Evolutionary conservation across 1,140 invertebrate genomes (phyloP).

Genomic region (Elymnias hypermnestra): DNA sequence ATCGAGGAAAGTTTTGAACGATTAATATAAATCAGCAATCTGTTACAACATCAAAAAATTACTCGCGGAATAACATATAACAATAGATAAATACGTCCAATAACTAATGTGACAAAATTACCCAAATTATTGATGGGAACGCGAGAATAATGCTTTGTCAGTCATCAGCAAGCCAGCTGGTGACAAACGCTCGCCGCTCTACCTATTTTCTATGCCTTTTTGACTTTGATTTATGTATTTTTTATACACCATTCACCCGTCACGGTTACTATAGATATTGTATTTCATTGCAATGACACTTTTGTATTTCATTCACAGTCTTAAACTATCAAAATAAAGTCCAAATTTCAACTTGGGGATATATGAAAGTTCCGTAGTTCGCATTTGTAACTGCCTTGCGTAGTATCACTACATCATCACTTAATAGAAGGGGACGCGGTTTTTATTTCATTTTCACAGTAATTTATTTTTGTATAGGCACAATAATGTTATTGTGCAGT

Average conservation of each 20-base stretch:
- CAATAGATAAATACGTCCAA: constrained; percentile 59
- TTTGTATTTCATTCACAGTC: too few species aligned
- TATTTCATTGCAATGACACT: constrained; percentile 26
- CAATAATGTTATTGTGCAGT: constrained; percentile 64
- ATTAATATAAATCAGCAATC: too few species aligned
- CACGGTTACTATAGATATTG: constrained; percentile 58
- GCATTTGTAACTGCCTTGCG: constrained; percentile 43
- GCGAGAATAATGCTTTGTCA: constrained; percentile 46
- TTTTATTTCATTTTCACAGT: constrained; percentile 73
- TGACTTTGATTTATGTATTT: constrained; percentile 77
- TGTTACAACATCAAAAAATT: constrained; percentile 4
- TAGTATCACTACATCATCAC: constrained; percentile 70
- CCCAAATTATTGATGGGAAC: constrained; percentile 72
- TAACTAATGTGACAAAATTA: constrained; percentile 72
- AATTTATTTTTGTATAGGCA: constrained; percentile 67
- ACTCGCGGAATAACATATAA: constrained; percentile 37
- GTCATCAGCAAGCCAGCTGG: constrained; percentile 49
- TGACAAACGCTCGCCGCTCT: constrained; percentile 61
- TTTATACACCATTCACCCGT: constrained; percentile 74
- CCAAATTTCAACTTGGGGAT: too few species aligned
- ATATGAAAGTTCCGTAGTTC: constrained; percentile 25
- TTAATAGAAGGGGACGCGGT: constrained; percentile 69
- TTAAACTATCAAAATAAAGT: too few species aligned
- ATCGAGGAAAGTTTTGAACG: too few species aligned
- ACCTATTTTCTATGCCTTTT: constrained; percentile 78